Conservation (phyloP, 2,113 vertebrate species). For the Oostethus manadensis region DNA sequence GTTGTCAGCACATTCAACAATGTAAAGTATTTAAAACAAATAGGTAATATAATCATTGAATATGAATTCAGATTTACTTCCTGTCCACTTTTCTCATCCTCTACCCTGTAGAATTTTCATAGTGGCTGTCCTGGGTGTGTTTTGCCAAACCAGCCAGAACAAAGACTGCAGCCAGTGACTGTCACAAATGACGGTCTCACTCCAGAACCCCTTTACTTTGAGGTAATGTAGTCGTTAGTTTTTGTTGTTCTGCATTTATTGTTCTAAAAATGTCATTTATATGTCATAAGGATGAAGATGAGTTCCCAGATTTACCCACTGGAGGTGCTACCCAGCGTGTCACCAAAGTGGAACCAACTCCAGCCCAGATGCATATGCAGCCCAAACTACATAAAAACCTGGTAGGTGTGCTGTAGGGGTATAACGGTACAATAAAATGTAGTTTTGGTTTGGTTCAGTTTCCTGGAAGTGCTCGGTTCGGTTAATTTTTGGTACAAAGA, state of each 20-base stretch:
- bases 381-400: constrained; percentile 86
- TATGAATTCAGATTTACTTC: neutral
- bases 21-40: too few relatives aligned
- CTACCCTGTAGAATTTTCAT: constrained; percentile 57
- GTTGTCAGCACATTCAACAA: too few relatives aligned
- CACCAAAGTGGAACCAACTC: constrained; percentile 74
- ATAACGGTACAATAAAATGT: too few relatives aligned
- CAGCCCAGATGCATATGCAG: constrained; percentile 77
- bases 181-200: constrained; percentile 69
- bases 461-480: too few relatives aligned
- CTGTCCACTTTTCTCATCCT: neutral
- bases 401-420: constrained; percentile 71
- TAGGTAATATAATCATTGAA: neutral
- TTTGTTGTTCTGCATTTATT: neutral
- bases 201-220: constrained; percentile 86
- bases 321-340: constrained; percentile 69
- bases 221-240: constrained; percentile 57
- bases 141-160: constrained; percentile 57
- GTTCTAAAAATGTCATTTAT: constrained; percentile 8
- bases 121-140: constrained; percentile 41
- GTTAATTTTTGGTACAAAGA: too few relatives aligned
- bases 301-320: constrained; percentile 83
- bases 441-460: too few relatives aligned
- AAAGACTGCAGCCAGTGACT: constrained; percentile 69
- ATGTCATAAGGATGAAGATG: constrained; percentile 82